Percentiles rank a stretch among this genome's conserved stretches.
Conservation (phyloP, 1,140 invertebrate genomes). For the Phocides pigmalion region DNA sequence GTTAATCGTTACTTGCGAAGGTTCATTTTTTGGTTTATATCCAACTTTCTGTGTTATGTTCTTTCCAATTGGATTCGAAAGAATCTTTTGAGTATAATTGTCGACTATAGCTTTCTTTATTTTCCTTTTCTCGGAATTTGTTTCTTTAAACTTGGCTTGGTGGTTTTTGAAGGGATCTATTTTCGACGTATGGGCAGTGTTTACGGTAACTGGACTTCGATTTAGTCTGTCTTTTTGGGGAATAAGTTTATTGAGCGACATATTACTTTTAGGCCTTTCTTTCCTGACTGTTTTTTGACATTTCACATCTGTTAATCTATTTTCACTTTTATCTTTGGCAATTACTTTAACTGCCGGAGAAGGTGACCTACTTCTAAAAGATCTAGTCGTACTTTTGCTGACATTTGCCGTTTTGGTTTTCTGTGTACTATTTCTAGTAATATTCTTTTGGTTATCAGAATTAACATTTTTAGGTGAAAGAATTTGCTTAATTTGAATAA, state of each 20-base stretch:
- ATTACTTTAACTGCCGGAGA: slow-evolving; percentile 29
- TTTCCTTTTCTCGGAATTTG: slow-evolving; percentile 33
- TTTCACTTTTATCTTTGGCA: slow-evolving; percentile 16
- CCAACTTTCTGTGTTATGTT: background rate
- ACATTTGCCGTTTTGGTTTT: slow-evolving; percentile 16
- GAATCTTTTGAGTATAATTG: slow-evolving; percentile 43
- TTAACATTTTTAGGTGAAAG: slow-evolving; percentile 25
- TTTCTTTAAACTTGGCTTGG: slow-evolving; percentile 11
- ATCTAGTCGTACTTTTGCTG: background rate
- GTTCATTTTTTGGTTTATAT: slow-evolving; percentile 39
- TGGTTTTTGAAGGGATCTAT: slow-evolving; percentile 9
- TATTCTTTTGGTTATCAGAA: slow-evolving; percentile 9
- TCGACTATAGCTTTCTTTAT: slow-evolving; percentile 59
- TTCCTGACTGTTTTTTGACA: slow-evolving; percentile 5
- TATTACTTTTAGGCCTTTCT: slow-evolving; percentile 1
- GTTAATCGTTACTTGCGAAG: slow-evolving; percentile 60
- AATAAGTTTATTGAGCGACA: background rate
- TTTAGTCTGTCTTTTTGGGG: slow-evolving; percentile 7
- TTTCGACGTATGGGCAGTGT: background rate
- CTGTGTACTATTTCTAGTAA: background rate
- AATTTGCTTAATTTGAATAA: slow-evolving; percentile 25
- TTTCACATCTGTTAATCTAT: slow-evolving; percentile 2
- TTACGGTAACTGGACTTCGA: background rate
- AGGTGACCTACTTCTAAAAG: slow-evolving; percentile 35
- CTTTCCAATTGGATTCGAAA: background rate